Conservation (phyloP, 2,113 vertebrate genomes). For the Pelusios castaneus region DNA sequence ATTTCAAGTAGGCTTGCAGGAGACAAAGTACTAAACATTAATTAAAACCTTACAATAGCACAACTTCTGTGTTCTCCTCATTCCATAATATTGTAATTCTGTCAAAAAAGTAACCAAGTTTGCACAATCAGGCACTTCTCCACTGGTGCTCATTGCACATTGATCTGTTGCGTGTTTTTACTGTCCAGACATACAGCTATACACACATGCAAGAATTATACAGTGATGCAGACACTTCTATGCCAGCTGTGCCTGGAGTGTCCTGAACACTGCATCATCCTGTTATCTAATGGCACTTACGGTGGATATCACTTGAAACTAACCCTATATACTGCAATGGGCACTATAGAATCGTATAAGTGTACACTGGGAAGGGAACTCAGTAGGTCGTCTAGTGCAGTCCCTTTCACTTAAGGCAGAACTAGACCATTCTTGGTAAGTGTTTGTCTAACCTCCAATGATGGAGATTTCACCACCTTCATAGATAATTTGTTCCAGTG, state of each 20-base stretch:
- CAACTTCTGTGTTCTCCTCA: background rate
- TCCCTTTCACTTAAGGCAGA: background rate
- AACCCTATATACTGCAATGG: background rate
- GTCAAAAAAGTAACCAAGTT: accelerated
- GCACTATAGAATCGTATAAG: background rate
- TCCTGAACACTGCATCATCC: background rate
- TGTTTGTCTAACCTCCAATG: background rate
- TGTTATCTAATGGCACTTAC: background rate
- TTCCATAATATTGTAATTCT: background rate
- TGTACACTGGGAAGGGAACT: background rate
- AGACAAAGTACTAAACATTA: background rate
- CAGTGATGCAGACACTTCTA: background rate
- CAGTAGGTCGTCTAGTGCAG: background rate
- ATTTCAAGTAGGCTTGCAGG: background rate
- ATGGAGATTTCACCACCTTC: background rate
- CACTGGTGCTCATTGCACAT: background rate
- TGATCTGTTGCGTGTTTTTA: background rate
- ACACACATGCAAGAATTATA: background rate
- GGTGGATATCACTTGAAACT: background rate
- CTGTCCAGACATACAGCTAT: background rate
- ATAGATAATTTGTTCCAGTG: background rate
- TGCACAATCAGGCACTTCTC: background rate
- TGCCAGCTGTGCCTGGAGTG: background rate
- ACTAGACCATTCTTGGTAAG: background rate
- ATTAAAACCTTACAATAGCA: background rate